Evolutionary conservation across 2,797 vertebrate species (phyloP).

Genomic region (Cephalopachus bancanus): DNA sequence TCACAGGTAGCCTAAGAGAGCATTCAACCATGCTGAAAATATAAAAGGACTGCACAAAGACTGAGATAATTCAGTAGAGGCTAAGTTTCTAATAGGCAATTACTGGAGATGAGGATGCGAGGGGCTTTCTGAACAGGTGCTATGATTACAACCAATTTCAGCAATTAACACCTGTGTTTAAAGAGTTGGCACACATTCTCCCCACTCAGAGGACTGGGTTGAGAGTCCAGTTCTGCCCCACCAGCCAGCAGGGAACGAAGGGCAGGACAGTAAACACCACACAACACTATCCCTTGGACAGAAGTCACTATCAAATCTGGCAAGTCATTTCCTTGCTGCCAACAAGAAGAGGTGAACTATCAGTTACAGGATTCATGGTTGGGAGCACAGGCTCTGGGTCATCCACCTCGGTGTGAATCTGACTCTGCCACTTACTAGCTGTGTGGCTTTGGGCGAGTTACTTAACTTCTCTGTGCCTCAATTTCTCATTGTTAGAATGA

Average conservation of each 20-base stretch:
- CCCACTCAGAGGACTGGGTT: not conserved
- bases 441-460: not conserved
- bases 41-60: slow-evolving; percentile 14
- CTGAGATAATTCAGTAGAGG: slow-evolving; percentile 35
- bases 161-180: slow-evolving; percentile 71
- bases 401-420: not conserved
- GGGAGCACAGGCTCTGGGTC: not conserved
- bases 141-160: slow-evolving; percentile 64
- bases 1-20: slow-evolving; percentile 3
- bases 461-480: not conserved
- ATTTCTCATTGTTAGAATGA: not conserved
- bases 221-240: not conserved
- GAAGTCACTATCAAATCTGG: not conserved
- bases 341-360: not conserved
- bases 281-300: not conserved
- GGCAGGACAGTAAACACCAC: not conserved
- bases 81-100: slow-evolving; percentile 65
- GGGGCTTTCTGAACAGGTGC: slow-evolving; percentile 67
- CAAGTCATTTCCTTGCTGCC: not conserved
- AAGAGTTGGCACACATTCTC: slow-evolving; percentile 7
- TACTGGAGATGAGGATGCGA: slow-evolving; percentile 46
- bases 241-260: not conserved
- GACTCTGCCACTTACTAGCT: not conserved
- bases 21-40: slow-evolving; percentile 57
- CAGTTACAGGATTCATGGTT: not conserved